phyloP scores from a whole-genome alignment of 2,888 invertebrate species.

The Euproctis similis region DNA sequence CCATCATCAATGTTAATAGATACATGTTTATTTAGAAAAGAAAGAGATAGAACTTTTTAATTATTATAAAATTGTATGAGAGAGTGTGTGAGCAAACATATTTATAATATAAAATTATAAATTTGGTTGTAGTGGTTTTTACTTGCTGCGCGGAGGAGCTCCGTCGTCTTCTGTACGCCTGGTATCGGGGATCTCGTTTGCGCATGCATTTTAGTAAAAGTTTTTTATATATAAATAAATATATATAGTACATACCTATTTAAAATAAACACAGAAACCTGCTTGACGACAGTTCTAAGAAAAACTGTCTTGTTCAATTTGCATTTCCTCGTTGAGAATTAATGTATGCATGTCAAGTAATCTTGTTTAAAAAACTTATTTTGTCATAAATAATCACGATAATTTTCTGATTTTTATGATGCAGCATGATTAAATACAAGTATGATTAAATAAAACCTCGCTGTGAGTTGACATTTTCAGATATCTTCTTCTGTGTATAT shows the following conservation, averaged over 20 bases:
- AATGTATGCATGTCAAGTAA: constrained; percentile 51
- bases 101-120: constrained; percentile 41
- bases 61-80: constrained; percentile 33
- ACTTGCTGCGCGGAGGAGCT: constrained; percentile 47
- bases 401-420: no score
- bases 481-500: no score
- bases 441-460: no score
- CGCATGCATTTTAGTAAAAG: constrained; percentile 68
- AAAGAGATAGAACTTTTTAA: constrained; percentile 51
- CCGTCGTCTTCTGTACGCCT: constrained; percentile 51
- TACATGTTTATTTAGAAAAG: constrained; percentile 33
- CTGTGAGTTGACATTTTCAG: no score
- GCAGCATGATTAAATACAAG: no score
- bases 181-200: constrained; percentile 65
- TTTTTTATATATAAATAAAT: no score
- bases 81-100: constrained; percentile 50
- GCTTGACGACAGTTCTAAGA: constrained; percentile 60
- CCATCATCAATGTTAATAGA: constrained; percentile 20
- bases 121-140: constrained; percentile 37
- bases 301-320: constrained; percentile 62
- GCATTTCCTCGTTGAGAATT: constrained; percentile 69
- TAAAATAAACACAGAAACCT: constrained; percentile 62
- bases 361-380: constrained; percentile 58
- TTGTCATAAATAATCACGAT: no score
- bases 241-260: constrained; percentile 39